Base-by-base conservation (phyloP, 2,888 invertebrate genomes). In the Sarcophaga carnaria region DNA sequence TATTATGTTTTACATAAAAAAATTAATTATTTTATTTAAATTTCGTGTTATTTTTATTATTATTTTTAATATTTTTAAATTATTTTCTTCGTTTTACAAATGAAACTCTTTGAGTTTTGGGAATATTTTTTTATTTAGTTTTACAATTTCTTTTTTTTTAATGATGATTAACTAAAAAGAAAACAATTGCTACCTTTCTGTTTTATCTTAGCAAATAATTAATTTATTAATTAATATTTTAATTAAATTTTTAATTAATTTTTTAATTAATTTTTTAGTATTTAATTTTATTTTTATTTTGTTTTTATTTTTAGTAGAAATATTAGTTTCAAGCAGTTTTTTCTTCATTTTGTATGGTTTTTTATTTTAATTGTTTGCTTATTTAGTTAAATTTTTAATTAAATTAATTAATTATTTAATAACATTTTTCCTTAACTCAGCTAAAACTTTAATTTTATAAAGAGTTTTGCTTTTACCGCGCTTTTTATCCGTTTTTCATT, bases 31-130 rank as follows among this genome's bases (percentile, higher is more conserved):
- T 69, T 75, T 83, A 47, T 77, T 88, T 37, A 87, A 22, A 6
- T 54, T 66, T 54, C 2, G 4, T 37, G 25, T 67, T 54, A n/a
- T 27, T 22, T 12, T 27, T 22, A 22, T 22, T 22, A 22, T 25
- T 83, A 25, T 45, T 76, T 76, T 22, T 62, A 49, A 4, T 11
- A 49, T 70, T 69, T 78, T 67, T 80, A 45, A 20, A 54, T 69
- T 78, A 82, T 49, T 78, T 80, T 81, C 86, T 89, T 90, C 91
- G 91, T 90, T 91, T 91, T 89, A 89, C 90, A 91, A 89, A 89
- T 92, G 90, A 91, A 92, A 92, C 92, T 92, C 89, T 89, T 89
- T 85, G 85, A 88, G 89, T 86, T 86, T 81, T 85, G 67, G 14
- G 22, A 27, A 82, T 69, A 60, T 54, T n/a, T 72, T 84, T 63